Base-by-base conservation (phyloP, 2,797 vertebrate genomes). In the Potorous gilbertii region DNA sequence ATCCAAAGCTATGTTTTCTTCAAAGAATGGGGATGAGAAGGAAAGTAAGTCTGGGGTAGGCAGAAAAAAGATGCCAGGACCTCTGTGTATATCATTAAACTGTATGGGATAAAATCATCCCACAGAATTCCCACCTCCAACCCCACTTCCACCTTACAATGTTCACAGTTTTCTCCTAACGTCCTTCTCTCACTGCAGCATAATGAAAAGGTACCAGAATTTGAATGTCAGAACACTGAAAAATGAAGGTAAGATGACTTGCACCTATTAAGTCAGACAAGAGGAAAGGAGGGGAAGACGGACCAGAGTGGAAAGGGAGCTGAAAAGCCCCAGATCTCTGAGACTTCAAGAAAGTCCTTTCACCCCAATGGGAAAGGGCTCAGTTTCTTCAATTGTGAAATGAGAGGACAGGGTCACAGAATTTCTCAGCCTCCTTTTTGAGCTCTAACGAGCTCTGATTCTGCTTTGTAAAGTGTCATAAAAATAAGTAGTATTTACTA, bases 1-100 rank as follows among this genome's bases (percentile, higher is more conserved):
- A 91, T 57, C 87, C 93, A 91, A 66, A 59, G 50, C 91, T 59
- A 27, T 96, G 27, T 10, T 34, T 94, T 93, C 54, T 90, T 90
- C 74, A 93, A 74, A 91, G 14, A 81, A 11, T 91, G 10, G 52
- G 90, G 55, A 9, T 11, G 13, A 8, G 14, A 59, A 52, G 40
- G 87, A 12, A 81, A 92, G 62, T 21, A 11, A 28, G 6, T 5
- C 55, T 66, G 40, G 87, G 16, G 12, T 95, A 11, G 6, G 0
- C 5, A 46, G 52, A 21, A 3, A 21, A 40, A n/a, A 74, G n/a
- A 40, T 74, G n/a, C 18, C 2, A 81, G 40, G 8, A 27, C 21
- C 21, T 27, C 74, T 27, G 40, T 27, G 9, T 81, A 4, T 81
- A 27, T 81, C 16, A 8, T 21, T 74, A 74, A 74, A 18, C 8